phyloP scores from a whole-genome alignment of 1,140 invertebrate genomes.

The Tenebrio molitor region DNA sequence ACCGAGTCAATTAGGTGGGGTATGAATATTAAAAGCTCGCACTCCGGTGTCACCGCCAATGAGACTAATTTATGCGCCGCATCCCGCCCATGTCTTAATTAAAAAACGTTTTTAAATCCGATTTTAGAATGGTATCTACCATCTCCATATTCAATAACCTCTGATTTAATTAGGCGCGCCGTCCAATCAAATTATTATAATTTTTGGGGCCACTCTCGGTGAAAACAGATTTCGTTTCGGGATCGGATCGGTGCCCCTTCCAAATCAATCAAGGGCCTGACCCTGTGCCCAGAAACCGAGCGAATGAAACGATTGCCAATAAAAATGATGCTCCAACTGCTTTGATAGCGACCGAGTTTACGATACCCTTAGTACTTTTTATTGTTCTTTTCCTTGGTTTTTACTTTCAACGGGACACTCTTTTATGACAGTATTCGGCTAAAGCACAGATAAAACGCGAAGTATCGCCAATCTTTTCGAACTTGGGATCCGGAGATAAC shows the following conservation, averaged over 20 bases:
- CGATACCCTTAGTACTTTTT: conserved; percentile 60
- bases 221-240: conserved; percentile 16
- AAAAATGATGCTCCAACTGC: conserved; percentile 59
- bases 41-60: conserved; percentile 36
- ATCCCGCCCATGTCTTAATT: conserved; percentile 38
- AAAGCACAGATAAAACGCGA: conserved; percentile 56
- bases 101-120: conserved; percentile 46
- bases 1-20: conserved; percentile 56
- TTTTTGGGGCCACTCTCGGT: conserved; percentile 12
- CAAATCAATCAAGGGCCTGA: conserved; percentile 45
- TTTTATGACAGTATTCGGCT: conserved; percentile 58
- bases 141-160: conserved; percentile 32
- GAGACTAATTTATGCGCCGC: conserved; percentile 42
- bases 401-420: conserved; percentile 54
- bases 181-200: conserved; percentile 40
- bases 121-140: conserved; percentile 7
- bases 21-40: conserved; percentile 57
- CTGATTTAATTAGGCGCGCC: conserved; percentile 36
- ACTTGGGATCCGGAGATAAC: conserved; percentile 17
- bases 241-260: conserved; percentile 32
- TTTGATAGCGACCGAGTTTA: conserved; percentile 57
- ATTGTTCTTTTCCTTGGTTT: conserved; percentile 58
- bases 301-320: conserved; percentile 56
- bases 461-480: conserved; percentile 52
- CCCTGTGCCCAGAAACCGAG: conserved; percentile 45